Percentiles rank a stretch among this genome's conserved stretches.
phyloP scores from a whole-genome alignment of 2,888 invertebrate genomes.

The Diogma glabrata region DNA sequence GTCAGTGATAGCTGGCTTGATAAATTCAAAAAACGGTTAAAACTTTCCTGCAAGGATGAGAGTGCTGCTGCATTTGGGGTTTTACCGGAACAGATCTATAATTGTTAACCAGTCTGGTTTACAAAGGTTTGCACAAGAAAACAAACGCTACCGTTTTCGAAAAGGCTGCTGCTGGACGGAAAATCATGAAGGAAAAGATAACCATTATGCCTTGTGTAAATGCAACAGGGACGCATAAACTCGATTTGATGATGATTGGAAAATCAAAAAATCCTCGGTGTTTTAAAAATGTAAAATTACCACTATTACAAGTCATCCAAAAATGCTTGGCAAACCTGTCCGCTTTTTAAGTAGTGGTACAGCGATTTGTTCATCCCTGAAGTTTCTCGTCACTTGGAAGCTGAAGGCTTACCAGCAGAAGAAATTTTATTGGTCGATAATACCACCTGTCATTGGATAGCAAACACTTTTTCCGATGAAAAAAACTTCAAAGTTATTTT shows the following conservation, averaged over 20 bases:
- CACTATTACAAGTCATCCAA: too few species aligned
- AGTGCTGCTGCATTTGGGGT: background rate
- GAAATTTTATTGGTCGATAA: background rate
- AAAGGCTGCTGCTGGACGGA: too few species aligned
- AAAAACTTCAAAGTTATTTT: too few species aligned
- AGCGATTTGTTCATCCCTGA: background rate
- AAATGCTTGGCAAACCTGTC: too few species aligned
- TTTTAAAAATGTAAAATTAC: too few species aligned
- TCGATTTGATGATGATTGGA: background rate
- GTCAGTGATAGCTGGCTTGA: background rate
- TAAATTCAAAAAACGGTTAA: background rate
- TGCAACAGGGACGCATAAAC: background rate
- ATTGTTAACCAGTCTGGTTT: background rate
- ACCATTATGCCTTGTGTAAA: too few species aligned
- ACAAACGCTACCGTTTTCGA: conserved; percentile 3
- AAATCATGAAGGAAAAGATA: too few species aligned
- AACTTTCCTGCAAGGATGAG: background rate
- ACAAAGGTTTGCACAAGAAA: background rate
- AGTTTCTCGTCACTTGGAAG: conserved; percentile 1
- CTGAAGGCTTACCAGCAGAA: background rate
- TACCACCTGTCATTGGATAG: background rate
- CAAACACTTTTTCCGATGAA: too few species aligned
- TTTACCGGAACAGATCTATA: too few species aligned
- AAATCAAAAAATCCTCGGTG: background rate
- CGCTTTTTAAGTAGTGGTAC: too few species aligned